These are phyloP conservation scores for Poecilobothrus nobilitatus DNA, from an alignment of 2,888 invertebrate species.

Conservation along the genomic window DNA sequence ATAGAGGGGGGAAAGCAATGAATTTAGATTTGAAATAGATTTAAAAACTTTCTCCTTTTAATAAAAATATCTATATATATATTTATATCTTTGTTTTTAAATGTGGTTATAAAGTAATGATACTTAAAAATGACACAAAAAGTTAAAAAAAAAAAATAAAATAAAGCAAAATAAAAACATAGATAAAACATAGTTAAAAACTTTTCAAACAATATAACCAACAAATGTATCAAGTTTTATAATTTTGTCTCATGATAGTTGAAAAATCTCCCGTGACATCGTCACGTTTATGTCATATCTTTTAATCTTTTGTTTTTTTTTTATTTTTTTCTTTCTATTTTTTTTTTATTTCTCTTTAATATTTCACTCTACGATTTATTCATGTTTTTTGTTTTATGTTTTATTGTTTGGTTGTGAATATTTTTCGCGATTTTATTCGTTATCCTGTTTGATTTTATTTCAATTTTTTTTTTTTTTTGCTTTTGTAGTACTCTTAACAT, in stretches of 20 bases:
- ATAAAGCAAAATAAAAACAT: not conserved
- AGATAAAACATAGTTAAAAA: no score
- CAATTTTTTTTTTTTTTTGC: no score
- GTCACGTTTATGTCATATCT: conserved; percentile 19
- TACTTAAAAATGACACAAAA: not conserved
- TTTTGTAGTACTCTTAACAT: no score
- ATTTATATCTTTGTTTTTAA: not conserved
- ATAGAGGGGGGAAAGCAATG: not conserved
- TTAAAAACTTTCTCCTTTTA: not conserved
- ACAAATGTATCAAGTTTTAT: not conserved
- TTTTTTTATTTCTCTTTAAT: not conserved
- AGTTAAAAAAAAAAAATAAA: not conserved
- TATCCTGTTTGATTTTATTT: not conserved
- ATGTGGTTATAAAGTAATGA: conserved; percentile 1
- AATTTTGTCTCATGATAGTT: conserved; percentile 4
- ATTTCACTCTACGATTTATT: not conserved
- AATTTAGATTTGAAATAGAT: not conserved
- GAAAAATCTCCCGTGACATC: conserved; percentile 15
- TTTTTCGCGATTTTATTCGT: not conserved
- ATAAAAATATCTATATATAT: not conserved
- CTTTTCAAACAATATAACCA: not conserved
- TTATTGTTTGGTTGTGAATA: not conserved
- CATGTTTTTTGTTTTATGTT: no score
- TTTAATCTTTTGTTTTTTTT: not conserved
- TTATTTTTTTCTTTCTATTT: not conserved